Conservation (phyloP, 1,140 invertebrate genomes). For the Penaeus chinensis region DNA sequence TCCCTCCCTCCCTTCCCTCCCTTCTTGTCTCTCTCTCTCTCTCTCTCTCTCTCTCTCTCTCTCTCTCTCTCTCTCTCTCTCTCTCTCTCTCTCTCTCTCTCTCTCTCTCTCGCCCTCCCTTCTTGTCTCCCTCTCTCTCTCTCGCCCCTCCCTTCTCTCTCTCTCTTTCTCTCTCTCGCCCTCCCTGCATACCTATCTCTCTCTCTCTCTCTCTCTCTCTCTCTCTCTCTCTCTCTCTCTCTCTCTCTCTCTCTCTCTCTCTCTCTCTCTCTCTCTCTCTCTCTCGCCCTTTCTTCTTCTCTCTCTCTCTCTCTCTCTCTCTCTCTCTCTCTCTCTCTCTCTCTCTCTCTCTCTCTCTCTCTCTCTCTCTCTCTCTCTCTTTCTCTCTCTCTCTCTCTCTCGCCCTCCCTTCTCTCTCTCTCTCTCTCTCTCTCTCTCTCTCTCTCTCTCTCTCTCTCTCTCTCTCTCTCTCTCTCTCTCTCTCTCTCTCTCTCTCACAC, state of each 20-base stretch:
- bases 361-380: neutral
- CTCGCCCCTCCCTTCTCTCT: neutral
- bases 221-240: too few species aligned
- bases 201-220: neutral
- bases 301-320: too few species aligned
- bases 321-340: neutral
- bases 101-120: neutral
- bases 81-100: neutral
- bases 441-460: neutral
- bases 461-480: neutral
- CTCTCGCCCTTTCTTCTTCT: too few species aligned
- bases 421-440: too few species aligned
- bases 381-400: neutral
- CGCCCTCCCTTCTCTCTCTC: too few species aligned
- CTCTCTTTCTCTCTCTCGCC: neutral
- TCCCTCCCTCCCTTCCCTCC: neutral
- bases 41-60: neutral
- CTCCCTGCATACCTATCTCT: slow-evolving; percentile 2
- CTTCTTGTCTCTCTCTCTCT: neutral
- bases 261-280: too few species aligned
- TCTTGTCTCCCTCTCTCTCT: neutral
- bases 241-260: neutral
- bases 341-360: neutral
- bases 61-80: neutral
- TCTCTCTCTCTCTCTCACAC: too few species aligned